Evolutionary conservation across 2,888 invertebrate species (phyloP).

Genomic region (Cheilosia variabilis): DNA sequence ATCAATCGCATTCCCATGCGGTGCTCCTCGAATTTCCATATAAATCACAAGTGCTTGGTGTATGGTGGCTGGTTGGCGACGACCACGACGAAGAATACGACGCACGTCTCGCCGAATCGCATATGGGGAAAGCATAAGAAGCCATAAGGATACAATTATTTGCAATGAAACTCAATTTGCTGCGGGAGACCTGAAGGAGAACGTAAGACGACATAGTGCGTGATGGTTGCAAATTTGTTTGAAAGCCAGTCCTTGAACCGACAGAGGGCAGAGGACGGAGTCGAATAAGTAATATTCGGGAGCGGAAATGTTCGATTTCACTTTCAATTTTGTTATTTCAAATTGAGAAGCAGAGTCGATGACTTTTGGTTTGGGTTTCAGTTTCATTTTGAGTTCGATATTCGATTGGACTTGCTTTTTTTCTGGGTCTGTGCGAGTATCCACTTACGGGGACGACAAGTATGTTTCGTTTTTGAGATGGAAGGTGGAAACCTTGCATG

Average conservation of each 20-base stretch:
- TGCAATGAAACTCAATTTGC: slow-evolving; percentile 62
- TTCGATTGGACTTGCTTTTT: neutral
- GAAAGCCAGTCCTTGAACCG: neutral
- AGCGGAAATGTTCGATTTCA: slow-evolving; percentile 12
- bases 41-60: slow-evolving; percentile 61
- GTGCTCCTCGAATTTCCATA: slow-evolving; percentile 69
- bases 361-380: slow-evolving; percentile 4
- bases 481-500: too few relatives aligned
- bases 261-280: slow-evolving; percentile 16
- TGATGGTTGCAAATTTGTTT: slow-evolving; percentile 38
- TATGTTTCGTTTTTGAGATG: too few relatives aligned
- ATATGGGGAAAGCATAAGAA: slow-evolving; percentile 46
- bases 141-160: slow-evolving; percentile 60
- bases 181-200: slow-evolving; percentile 13
- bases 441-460: too few relatives aligned
- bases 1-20: slow-evolving; percentile 74
- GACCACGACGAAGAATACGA: slow-evolving; percentile 14
- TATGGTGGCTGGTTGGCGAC: slow-evolving; percentile 14
- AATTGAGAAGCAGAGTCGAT: slow-evolving; percentile 26
- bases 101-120: slow-evolving; percentile 30
- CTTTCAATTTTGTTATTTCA: slow-evolving; percentile 15
- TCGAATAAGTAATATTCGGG: slow-evolving; percentile 14
- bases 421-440: too few relatives aligned
- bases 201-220: slow-evolving; percentile 19
- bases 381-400: neutral